A percentile compares a stretch with the other conserved stretches of the same genome.
Conservation (phyloP, 1,140 invertebrate genomes). For the Drosophila obscura region DNA sequence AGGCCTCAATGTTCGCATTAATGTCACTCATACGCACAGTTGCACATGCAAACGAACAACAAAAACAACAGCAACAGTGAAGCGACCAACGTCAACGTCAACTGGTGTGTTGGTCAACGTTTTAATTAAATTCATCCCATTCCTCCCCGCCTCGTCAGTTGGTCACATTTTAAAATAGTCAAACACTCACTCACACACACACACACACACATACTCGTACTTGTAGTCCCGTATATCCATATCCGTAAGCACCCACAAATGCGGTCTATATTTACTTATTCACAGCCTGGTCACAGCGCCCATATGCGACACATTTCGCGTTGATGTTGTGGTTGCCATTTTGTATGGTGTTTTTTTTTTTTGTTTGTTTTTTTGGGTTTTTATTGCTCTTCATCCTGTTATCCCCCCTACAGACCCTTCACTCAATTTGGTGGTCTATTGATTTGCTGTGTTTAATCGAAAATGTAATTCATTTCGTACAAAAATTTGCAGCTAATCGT, state of each 20-base stretch:
- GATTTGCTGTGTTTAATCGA: slow-evolving; percentile 45
- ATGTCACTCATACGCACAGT: slow-evolving; percentile 81
- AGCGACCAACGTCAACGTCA: slow-evolving; percentile 33
- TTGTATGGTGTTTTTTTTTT: background rate
- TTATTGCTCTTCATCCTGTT: background rate
- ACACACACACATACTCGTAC: background rate
- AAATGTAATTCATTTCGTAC: slow-evolving; percentile 41
- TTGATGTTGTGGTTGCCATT: slow-evolving; percentile 62
- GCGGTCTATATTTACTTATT: slow-evolving; percentile 77
- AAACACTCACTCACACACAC: slow-evolving; percentile 16
- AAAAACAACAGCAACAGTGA: slow-evolving; percentile 9
- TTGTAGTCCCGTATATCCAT: too few relatives aligned
- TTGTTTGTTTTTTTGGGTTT: too few relatives aligned
- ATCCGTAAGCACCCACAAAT: slow-evolving; percentile 5
- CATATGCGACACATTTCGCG: slow-evolving; percentile 71
- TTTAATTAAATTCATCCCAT: slow-evolving; percentile 75
- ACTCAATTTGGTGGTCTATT: slow-evolving; percentile 15
- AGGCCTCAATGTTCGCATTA: slow-evolving; percentile 72
- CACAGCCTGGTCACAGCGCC: slow-evolving; percentile 47
- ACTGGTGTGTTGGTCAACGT: slow-evolving; percentile 68
- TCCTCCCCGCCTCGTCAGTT: slow-evolving; percentile 26
- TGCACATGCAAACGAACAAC: slow-evolving; percentile 70
- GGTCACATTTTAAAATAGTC: slow-evolving; percentile 71
- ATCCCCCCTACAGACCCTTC: background rate
- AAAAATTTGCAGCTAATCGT: slow-evolving; percentile 20